Percentiles rank a stretch among this genome's conserved stretches.
These are phyloP conservation scores for Emmelina monodactyla DNA, from an alignment of 2,888 invertebrate genomes.

Conservation along the genomic window DNA sequence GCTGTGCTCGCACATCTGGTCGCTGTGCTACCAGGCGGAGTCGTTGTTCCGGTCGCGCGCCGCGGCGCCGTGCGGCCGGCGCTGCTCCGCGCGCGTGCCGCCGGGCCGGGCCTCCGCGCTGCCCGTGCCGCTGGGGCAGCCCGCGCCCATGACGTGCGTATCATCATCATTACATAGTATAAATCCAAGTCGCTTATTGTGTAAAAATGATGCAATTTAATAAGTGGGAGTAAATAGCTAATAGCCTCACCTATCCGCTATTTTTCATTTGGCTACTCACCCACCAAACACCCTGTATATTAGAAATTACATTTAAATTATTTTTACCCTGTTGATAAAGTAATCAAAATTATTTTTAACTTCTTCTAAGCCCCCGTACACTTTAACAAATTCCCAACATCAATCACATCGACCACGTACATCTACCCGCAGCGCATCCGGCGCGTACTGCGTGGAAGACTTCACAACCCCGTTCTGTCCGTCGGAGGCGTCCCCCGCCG, in stretches of 20 bases:
- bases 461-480: slow-evolving; percentile 77
- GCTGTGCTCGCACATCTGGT: slow-evolving; percentile 82
- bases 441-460: slow-evolving; percentile 74
- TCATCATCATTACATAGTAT: too few species aligned
- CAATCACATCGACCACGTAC: neutral
- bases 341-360: too few species aligned
- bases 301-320: too few species aligned
- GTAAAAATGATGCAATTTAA: too few species aligned
- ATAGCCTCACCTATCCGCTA: too few species aligned
- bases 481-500: slow-evolving; percentile 60
- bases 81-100: slow-evolving; percentile 72
- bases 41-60: slow-evolving; percentile 68
- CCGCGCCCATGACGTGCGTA: slow-evolving; percentile 73
- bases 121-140: slow-evolving; percentile 73
- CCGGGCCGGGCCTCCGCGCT: slow-evolving; percentile 50
- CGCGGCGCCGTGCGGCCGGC: slow-evolving; percentile 76
- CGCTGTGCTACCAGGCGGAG: slow-evolving; percentile 81
- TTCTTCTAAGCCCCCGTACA: too few species aligned
- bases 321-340: too few species aligned
- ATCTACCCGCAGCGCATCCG: slow-evolving; percentile 60
- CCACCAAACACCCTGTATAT: too few species aligned
- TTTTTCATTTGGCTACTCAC: too few species aligned
- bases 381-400: neutral
- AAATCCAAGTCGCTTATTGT: too few species aligned
- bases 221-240: too few species aligned